phyloP scores from a whole-genome alignment of 2,797 vertebrate genomes.

The Cygnus olor region DNA sequence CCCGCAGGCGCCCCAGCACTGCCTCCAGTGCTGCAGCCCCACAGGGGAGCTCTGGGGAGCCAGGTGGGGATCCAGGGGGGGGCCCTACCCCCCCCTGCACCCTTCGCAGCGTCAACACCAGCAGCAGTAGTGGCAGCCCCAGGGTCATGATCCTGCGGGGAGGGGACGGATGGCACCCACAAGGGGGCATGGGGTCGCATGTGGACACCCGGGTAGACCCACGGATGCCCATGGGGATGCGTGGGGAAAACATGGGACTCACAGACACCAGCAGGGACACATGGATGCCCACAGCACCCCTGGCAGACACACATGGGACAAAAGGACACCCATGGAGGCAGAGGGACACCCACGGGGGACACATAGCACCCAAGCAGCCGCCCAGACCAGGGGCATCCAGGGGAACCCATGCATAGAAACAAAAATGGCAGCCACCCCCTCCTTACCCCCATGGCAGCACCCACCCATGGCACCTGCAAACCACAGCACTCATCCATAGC shows the following conservation, averaged over 20 bases:
- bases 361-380: background rate
- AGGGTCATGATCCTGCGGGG: background rate
- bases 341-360: background rate
- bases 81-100: background rate
- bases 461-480: no score
- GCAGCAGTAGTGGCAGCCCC: slow-evolving; percentile 11
- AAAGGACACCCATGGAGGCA: background rate
- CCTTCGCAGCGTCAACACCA: background rate
- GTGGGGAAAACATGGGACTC: background rate
- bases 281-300: no score
- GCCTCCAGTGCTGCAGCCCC: background rate
- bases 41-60: background rate
- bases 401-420: no score
- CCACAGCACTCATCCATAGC: no score
- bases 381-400: background rate
- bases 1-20: background rate
- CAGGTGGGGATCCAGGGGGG: background rate
- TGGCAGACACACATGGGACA: background rate
- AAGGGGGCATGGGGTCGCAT: background rate
- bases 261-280: background rate
- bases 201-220: background rate
- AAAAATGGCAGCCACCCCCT: no score
- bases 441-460: no score
- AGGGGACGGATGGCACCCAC: background rate
- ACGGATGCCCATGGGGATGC: background rate